Evolutionary conservation across 1,140 invertebrate species (phyloP).

Genomic region (Propsilocerus akamusi): DNA sequence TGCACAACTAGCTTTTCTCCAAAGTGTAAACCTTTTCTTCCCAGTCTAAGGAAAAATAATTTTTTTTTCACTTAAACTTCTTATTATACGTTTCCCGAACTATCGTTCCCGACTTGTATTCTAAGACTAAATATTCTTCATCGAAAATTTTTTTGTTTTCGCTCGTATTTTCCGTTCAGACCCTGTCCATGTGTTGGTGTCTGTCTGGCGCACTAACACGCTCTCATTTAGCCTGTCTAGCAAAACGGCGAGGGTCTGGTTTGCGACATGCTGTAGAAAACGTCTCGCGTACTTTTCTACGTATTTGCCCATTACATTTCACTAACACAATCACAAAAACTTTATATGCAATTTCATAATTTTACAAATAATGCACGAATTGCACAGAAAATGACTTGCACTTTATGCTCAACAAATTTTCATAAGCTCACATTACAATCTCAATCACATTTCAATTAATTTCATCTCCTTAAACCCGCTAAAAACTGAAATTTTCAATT

Average conservation of each 20-base stretch:
- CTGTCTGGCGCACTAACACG: not conserved
- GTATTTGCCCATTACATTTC: not conserved
- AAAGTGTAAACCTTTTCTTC: no score
- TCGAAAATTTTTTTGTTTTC: constrained; percentile 1
- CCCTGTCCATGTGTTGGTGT: not conserved
- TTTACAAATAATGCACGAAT: not conserved
- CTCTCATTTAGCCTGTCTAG: not conserved
- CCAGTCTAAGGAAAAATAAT: not conserved
- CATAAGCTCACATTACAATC: not conserved
- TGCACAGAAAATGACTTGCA: not conserved
- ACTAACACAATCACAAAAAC: not conserved
- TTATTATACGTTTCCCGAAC: constrained; percentile 3
- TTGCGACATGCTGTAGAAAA: not conserved
- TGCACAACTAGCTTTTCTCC: no score
- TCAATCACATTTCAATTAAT: not conserved
- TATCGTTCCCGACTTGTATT: constrained; percentile 1
- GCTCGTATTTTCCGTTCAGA: not conserved
- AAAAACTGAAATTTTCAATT: not conserved
- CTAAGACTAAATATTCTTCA: constrained; percentile 2
- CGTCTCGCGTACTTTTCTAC: constrained; percentile 1
- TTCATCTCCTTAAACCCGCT: not conserved
- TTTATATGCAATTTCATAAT: not conserved
- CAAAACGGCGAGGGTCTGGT: not conserved
- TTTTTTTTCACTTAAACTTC: not conserved
- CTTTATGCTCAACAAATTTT: not conserved